Evolutionary conservation across 2,888 invertebrate genomes (phyloP).

Genomic region (Drosophila pegasa): DNA sequence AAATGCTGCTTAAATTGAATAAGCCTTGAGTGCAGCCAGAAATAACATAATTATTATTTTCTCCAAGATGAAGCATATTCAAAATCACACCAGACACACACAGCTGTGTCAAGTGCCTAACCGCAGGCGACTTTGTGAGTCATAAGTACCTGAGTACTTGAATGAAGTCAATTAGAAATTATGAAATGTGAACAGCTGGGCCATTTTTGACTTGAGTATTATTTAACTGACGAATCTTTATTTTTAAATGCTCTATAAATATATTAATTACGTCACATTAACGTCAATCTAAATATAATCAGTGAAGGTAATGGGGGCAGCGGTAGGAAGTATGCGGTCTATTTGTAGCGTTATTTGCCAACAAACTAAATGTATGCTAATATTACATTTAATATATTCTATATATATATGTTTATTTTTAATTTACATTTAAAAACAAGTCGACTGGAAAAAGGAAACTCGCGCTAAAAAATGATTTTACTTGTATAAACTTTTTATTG

Average conservation of each 20-base stretch:
- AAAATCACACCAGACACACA: neutral
- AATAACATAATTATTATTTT: constrained; percentile 7
- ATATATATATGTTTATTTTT: neutral
- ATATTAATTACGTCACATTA: neutral
- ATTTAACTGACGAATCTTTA: neutral
- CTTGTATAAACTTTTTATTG: too few relatives aligned
- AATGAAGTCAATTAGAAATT: neutral
- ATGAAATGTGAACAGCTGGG: neutral
- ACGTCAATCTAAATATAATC: neutral
- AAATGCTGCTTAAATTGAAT: neutral
- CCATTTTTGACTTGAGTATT: neutral
- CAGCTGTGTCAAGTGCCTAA: neutral
- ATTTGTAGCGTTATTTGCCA: neutral
- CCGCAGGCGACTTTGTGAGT: neutral
- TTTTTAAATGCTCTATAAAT: neutral
- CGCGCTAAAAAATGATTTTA: neutral
- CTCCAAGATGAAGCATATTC: neutral
- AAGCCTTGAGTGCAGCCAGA: neutral
- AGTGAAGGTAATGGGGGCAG: neutral
- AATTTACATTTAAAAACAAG: neutral
- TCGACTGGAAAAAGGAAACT: neutral
- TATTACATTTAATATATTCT: neutral
- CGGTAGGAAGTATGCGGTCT: neutral
- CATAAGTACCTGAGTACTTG: neutral
- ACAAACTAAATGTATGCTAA: neutral